Evolutionary conservation across 2,113 vertebrate species (phyloP).

Genomic region (Collichthys lucidus): DNA sequence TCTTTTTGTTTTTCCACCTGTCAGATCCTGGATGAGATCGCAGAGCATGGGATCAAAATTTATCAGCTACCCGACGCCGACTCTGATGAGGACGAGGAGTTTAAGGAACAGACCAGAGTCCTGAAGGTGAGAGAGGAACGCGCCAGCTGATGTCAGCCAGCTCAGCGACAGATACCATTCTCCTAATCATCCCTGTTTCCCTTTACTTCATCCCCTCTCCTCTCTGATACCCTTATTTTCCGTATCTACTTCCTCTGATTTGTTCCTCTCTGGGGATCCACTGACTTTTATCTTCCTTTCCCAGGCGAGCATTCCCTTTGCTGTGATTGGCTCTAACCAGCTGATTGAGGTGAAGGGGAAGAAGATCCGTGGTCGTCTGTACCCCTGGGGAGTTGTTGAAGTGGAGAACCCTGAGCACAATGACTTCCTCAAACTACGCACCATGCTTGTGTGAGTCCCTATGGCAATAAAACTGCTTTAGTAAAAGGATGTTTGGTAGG

Average conservation of each 20-base stretch:
- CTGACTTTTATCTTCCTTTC: constrained; percentile 19
- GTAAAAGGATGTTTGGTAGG: not conserved
- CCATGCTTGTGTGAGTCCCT: constrained; percentile 90
- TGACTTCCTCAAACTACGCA: constrained; percentile 91
- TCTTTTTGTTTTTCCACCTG: constrained; percentile 9
- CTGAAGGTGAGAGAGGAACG: constrained; percentile 85
- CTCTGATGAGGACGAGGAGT: constrained; percentile 96
- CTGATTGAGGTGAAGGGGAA: constrained; percentile 95
- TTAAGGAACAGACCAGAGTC: constrained; percentile 94
- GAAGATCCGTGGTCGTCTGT: constrained; percentile 90
- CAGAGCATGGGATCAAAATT: constrained; percentile 92
- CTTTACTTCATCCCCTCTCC: not conserved
- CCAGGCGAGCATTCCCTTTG: constrained; percentile 90
- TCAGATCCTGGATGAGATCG: constrained; percentile 93
- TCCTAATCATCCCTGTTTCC: constrained; percentile 11
- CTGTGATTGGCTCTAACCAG: constrained; percentile 91
- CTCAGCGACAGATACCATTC: constrained; percentile 8
- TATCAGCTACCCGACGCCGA: constrained; percentile 95
- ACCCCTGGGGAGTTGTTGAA: constrained; percentile 90
- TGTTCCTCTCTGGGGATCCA: constrained; percentile 6
- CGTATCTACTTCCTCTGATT: constrained; percentile 1
- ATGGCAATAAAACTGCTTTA: constrained; percentile 30
- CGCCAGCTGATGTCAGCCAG: not conserved
- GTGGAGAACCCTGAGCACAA: constrained; percentile 95
- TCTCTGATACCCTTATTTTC: constrained; percentile 21